Evolutionary conservation across 2,113 vertebrate species (phyloP).

Genomic region (Corythornis cristatus): DNA sequence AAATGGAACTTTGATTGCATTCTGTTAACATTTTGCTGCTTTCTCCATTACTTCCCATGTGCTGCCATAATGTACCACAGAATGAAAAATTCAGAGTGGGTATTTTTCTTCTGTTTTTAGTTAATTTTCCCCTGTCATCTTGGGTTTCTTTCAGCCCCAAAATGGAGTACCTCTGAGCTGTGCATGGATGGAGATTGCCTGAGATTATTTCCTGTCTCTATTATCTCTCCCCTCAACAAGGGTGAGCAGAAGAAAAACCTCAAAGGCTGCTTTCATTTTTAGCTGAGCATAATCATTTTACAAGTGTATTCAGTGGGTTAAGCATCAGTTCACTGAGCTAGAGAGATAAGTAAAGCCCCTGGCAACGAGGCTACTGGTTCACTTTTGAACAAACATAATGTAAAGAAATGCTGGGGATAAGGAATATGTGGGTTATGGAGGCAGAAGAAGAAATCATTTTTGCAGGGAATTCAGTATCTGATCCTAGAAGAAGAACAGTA

Average conservation of each 20-base stretch:
- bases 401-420: not conserved
- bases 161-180: not conserved
- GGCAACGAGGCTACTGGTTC: not conserved
- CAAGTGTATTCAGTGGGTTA: conserved; percentile 5
- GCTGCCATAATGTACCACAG: not conserved
- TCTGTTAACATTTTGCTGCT: not conserved
- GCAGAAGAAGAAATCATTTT: not conserved
- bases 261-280: conserved; percentile 38
- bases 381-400: not conserved
- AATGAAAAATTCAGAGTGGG: not conserved
- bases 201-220: not conserved
- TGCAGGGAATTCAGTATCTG: not conserved
- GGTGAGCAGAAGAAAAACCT: not conserved
- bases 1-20: not conserved
- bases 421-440: not conserved
- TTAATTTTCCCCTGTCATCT: not conserved
- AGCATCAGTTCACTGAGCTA: conserved; percentile 17
- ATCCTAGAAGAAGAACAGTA: not conserved
- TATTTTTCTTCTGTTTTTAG: not conserved
- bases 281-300: not conserved
- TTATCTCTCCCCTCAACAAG: not conserved
- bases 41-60: not conserved
- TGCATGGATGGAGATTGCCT: not conserved
- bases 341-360: conserved; percentile 24
- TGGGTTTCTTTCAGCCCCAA: not conserved